A percentile compares a stretch with the other conserved stretches of the same genome.
These are phyloP conservation scores for Drosophila lini DNA, from an alignment of 1,140 invertebrate genomes.

Conservation along the genomic window DNA sequence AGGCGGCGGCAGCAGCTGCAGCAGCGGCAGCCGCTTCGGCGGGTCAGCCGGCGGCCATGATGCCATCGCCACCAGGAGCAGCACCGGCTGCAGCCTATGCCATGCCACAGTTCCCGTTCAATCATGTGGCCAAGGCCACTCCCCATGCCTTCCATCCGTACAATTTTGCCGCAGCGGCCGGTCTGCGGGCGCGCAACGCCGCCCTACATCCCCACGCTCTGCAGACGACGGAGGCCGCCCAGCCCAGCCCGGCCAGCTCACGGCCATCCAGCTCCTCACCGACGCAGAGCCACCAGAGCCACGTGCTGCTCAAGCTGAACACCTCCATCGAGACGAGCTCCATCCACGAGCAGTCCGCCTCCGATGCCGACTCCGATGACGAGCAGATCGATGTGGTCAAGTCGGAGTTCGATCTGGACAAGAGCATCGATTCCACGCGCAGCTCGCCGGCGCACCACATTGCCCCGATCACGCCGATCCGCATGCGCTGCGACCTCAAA, in stretches of 20 bases:
- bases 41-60: slow-evolving; percentile 57
- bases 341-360: slow-evolving; percentile 87
- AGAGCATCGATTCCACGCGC: slow-evolving; percentile 72
- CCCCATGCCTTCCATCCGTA: slow-evolving; percentile 82
- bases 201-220: slow-evolving; percentile 57
- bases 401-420: slow-evolving; percentile 87
- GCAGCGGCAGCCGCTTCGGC: slow-evolving; percentile 34
- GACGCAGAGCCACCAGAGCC: slow-evolving; percentile 78
- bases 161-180: slow-evolving; percentile 78
- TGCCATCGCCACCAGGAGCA: slow-evolving; percentile 84
- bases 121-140: slow-evolving; percentile 84
- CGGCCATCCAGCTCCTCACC: slow-evolving; percentile 85
- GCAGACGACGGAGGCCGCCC: slow-evolving; percentile 43
- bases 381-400: slow-evolving; percentile 90
- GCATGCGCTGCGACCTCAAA: slow-evolving; percentile 86
- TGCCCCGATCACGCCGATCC: slow-evolving; percentile 31
- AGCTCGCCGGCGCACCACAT: slow-evolving; percentile 66
- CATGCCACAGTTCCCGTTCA: slow-evolving; percentile 85
- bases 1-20: slow-evolving; percentile 53
- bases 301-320: slow-evolving; percentile 85
- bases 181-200: slow-evolving; percentile 76
- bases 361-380: slow-evolving; percentile 87
- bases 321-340: slow-evolving; percentile 87
- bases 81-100: slow-evolving; percentile 63
- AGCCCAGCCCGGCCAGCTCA: slow-evolving; percentile 86